Evolutionary conservation across 2,888 invertebrate genomes (phyloP), one percentile per base, ranked within the genome.

Genomic region (Caenorhabditis sp.): DNA sequence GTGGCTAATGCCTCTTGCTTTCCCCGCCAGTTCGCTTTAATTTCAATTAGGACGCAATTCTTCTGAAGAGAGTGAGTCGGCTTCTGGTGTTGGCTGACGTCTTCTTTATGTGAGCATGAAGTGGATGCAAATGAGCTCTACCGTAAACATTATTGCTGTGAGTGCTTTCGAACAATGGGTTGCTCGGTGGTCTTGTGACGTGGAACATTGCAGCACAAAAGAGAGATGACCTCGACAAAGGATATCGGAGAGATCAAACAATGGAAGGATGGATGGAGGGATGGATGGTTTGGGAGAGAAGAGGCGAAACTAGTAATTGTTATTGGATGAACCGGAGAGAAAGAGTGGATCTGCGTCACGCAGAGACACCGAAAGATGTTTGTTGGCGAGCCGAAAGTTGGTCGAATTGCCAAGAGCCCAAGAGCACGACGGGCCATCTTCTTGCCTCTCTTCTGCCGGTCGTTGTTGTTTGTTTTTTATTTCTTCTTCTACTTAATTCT

Each of bases 171-270:
- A 47, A 47, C 47, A 47, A 47, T 18, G 13, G 40, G 40, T 9
- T 32, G 32, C 40, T 40, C 40, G 6, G 6, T 40, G 47, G 47
- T 47, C 47, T 47, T 47, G 47, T 47, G 47, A 47, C 47, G 47
- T 47, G 47, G 47, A 47, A 47, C 8, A 47, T 47, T 47, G 47
- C 47, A 47, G 47, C 47, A 47, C 47, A 47, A 47, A 9, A 69
- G 32, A 70, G 47, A 35, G 70, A 51, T 61, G 70, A 70, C 60
- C 70, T 60, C 61, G 60, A 69, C 69, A 69, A 69, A 69, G 69
- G 51, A 70, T 51, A 44, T 40, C 37, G 47, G 47, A 47, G 55
- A 56, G 55, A 56, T 56, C 55, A 60, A 60, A 60, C 67, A 61
- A 64, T 50, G 50, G 50, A 32, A 6, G 32, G 9, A 32, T 32